Base-by-base conservation (phyloP, 2,113 vertebrate genomes). In the Chlorodrepanis virens region DNA sequence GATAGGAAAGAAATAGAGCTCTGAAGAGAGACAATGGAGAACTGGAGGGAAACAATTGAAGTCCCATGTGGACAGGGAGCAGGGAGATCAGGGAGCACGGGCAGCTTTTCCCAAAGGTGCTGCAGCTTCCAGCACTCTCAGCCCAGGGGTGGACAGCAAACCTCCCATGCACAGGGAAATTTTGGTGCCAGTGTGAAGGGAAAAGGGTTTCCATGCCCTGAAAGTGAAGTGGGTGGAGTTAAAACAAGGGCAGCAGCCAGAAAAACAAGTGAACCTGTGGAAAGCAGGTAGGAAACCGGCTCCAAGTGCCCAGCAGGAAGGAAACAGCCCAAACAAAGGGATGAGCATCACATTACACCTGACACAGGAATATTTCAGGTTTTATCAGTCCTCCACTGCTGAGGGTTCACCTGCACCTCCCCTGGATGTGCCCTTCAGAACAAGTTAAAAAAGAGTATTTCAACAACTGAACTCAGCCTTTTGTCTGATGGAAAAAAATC, bases 1-100 rank as follows among this genome's bases (percentile, higher is more conserved):
- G 95, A 95, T 93, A 96, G 95, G 88, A 49, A 93, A 96, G 94
- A 85, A 96, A 87, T 18, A 76, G 67, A 7, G 63, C 79, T 94
- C 40, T 42, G 82, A 50, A 56, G 71, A 35, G 83, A 92, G 90
- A 94, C 94, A 94, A 91, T 93, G 82, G 87, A 72, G 91, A 82
- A 37, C 39, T 5, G 21, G 20, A 85, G 91, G 2, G 70, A 47
- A 89, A 76, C 84, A 89, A 71, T 64, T 31, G 89, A 8, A 85
- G 85, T 17, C 12, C 70, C 78, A 3, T 24, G 49, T n/a, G 39
- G 56, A 35, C 77, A 11, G 10, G 13, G 68, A 54, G 83, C 53
- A 39, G 88, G 83, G 59, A 19, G n/a, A 25, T 23, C 5, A 3
- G 7, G 2, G 88, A 35, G 23, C 22, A 5, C 1, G 6, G 40